Evolutionary conservation across 2,888 invertebrate species (phyloP).

Genomic region (Merodon equestris): DNA sequence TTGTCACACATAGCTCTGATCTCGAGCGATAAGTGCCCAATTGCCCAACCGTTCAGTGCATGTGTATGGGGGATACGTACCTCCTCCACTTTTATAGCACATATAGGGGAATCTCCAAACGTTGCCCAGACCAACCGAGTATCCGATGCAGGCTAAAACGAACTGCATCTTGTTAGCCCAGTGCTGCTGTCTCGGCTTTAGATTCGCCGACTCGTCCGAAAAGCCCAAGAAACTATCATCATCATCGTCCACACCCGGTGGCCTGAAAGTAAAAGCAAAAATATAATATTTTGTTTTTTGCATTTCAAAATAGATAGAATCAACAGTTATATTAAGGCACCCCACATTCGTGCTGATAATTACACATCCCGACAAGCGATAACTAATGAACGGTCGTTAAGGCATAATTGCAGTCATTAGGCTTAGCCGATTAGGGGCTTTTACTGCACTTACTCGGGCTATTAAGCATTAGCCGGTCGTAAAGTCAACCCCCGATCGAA

Average conservation of each 20-base stretch:
- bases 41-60: constrained; percentile 11
- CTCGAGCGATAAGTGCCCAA: constrained; percentile 61
- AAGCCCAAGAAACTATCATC: constrained; percentile 87
- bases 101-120: constrained; percentile 96
- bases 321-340: constrained; percentile 24
- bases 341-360: constrained; percentile 44
- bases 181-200: constrained; percentile 88
- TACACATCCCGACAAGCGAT: constrained; percentile 22
- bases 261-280: constrained; percentile 79
- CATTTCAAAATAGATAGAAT: background rate
- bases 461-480: constrained; percentile 1
- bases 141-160: constrained; percentile 92
- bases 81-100: constrained; percentile 94
- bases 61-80: constrained; percentile 82
- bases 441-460: constrained; percentile 43
- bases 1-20: constrained; percentile 65
- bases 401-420: constrained; percentile 59
- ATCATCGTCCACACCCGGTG: constrained; percentile 87
- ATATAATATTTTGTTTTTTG: constrained; percentile 5
- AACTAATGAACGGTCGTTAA: constrained; percentile 51
- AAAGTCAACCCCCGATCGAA: too few species aligned
- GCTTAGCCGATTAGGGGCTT: constrained; percentile 54
- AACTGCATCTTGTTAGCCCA: constrained; percentile 95
- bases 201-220: constrained; percentile 84
- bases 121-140: constrained; percentile 93